phyloP scores from a whole-genome alignment of 2,888 invertebrate genomes.

The Phengaris alcon region DNA sequence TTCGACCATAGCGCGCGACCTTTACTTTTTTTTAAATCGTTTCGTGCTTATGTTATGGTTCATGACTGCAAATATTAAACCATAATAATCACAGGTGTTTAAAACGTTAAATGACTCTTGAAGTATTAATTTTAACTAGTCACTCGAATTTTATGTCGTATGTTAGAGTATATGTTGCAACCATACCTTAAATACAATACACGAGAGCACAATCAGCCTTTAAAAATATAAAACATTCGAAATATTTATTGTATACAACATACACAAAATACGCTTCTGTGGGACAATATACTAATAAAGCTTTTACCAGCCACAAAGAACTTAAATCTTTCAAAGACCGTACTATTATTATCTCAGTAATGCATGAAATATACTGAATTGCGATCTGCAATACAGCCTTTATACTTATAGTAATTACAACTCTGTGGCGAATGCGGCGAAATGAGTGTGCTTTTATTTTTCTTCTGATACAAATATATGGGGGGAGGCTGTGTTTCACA shows the following conservation, averaged over 20 bases:
- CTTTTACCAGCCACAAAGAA: conserved; percentile 31
- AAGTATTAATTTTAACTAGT: too few relatives aligned
- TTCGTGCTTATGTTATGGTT: too few relatives aligned
- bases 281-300: conserved; percentile 14
- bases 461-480: conserved; percentile 16
- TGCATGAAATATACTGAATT: conserved; percentile 41
- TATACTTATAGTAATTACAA: conserved; percentile 17
- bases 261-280: conserved; percentile 3
- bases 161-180: too few relatives aligned
- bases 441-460: conserved; percentile 20
- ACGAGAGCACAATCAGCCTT: background rate
- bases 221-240: background rate
- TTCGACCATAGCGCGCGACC: too few relatives aligned
- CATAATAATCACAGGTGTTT: too few relatives aligned
- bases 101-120: too few relatives aligned
- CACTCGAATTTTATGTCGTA: too few relatives aligned
- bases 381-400: conserved; percentile 33
- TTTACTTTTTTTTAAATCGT: too few relatives aligned
- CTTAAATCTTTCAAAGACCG: conserved; percentile 42
- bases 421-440: conserved; percentile 17
- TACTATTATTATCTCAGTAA: conserved; percentile 41
- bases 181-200: background rate
- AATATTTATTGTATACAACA: background rate
- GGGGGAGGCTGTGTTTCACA: background rate
- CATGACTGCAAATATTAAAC: too few relatives aligned